Percentiles rank a stretch among this genome's conserved stretches.
phyloP scores from a whole-genome alignment of 2,113 vertebrate genomes.

The Tringa solitaria region DNA sequence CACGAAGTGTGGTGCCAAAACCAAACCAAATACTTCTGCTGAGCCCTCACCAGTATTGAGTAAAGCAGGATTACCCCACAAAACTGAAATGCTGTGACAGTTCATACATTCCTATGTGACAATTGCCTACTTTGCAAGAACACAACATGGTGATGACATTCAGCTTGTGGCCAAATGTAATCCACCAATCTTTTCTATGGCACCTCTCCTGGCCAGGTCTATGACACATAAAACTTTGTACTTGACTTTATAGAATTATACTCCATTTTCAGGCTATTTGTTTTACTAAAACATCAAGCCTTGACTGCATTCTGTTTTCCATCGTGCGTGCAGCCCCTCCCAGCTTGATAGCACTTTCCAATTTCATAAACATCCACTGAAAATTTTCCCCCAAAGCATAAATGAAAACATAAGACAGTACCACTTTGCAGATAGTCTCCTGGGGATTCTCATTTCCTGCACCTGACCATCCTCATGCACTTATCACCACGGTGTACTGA shows the following conservation, averaged over 20 bases:
- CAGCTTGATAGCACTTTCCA: background rate
- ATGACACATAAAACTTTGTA: background rate
- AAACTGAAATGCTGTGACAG: background rate
- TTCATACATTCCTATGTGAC: background rate
- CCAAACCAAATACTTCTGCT: background rate
- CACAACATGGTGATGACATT: background rate
- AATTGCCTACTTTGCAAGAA: background rate
- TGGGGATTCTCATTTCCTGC: background rate
- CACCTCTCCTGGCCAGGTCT: background rate
- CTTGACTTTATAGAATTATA: background rate
- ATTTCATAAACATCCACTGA: background rate
- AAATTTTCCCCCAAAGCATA: background rate
- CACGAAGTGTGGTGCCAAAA: background rate
- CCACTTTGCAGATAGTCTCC: background rate
- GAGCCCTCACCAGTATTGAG: background rate
- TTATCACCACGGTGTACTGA: background rate
- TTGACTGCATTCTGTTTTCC: background rate
- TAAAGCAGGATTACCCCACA: background rate
- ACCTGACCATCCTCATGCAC: background rate
- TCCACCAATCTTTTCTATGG: background rate
- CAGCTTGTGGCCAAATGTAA: background rate
- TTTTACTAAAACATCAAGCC: background rate
- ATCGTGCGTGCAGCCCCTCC: background rate
- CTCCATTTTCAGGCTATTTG: background rate
- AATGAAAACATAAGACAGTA: background rate